These are phyloP conservation scores for Indicator maculatus DNA, from an alignment of 2,113 vertebrate genomes.

Conservation along the genomic window DNA sequence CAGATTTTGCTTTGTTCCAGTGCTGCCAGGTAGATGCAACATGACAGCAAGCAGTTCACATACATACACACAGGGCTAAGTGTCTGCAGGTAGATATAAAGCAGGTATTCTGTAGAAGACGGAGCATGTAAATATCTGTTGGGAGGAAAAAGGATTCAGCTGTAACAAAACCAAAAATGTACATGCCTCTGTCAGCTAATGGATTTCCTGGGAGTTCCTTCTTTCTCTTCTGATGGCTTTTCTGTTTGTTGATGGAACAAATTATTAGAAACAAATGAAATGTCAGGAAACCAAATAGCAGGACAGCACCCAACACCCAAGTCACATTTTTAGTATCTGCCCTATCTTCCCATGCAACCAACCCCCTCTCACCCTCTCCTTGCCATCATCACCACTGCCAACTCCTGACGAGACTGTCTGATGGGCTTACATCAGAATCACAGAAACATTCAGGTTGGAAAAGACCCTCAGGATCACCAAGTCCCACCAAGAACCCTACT, in stretches of 20 bases:
- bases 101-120: background rate
- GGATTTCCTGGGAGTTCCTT: background rate
- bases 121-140: background rate
- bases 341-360: background rate
- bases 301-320: background rate
- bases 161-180: background rate
- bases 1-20: background rate
- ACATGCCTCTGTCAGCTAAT: background rate
- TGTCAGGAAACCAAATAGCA: background rate
- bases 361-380: background rate
- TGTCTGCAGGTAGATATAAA: background rate
- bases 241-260: constrained; percentile 13
- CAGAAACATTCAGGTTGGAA: no score
- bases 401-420: background rate
- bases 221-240: background rate
- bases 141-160: background rate
- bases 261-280: constrained; percentile 21
- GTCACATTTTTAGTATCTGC: background rate
- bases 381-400: accelerated
- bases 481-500: no score
- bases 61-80: background rate
- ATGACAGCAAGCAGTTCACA: constrained; percentile 44
- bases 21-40: background rate
- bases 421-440: background rate
- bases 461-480: no score